Evolutionary conservation across 1,140 invertebrate species (phyloP), one percentile per base, ranked within the genome.

Genomic region (Nasonia giraulti): DNA sequence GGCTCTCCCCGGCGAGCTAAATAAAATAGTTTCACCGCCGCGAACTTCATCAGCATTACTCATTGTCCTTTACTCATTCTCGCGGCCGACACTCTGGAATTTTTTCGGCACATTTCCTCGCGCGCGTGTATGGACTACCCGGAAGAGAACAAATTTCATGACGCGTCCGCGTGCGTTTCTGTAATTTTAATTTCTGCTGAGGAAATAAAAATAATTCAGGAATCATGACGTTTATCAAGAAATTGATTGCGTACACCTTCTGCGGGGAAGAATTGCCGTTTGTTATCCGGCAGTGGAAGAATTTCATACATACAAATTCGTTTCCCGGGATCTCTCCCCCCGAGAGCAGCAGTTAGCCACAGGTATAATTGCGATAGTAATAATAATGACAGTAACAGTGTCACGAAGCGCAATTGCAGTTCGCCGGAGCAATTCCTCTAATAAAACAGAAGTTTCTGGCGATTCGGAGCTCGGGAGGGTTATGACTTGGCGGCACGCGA

Each of bases 401-500:
- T 80, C 78, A 80, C 47, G 78, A 80, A 69, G 78, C 68, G 66
- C 66, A 81, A 80, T 81, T 73, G 69, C 80, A 73, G 44, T 50
- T 73, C 68, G 17, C 20, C 27, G 27, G 23, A 17, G 44, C 69
- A 73, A 81, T 81, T 23, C 27, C 66, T 73, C 68, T 81, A 55
- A 73, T 81, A 73, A 81, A 73, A 81, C 66, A 81, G 40, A 81
- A 81, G 80, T 81, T 55, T 40, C 50, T 73, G 73, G 79, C 74
- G 50, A 78, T 78, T 78, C 50, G 62, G 37, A 75, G 73, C 31
- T 37, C 5, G 73, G 74, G 5, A n/a, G 33, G 33, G 66, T 80
- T 80, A 69, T 80, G 78, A 69, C 62, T 69, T 33, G 33, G 17
- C 10, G 78, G 37, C 78, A 80, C 78, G 78, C 78, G 78, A 80